These are phyloP conservation scores for Chloropsis hardwickii DNA, from an alignment of 2,113 vertebrate genomes.

Conservation along the genomic window DNA sequence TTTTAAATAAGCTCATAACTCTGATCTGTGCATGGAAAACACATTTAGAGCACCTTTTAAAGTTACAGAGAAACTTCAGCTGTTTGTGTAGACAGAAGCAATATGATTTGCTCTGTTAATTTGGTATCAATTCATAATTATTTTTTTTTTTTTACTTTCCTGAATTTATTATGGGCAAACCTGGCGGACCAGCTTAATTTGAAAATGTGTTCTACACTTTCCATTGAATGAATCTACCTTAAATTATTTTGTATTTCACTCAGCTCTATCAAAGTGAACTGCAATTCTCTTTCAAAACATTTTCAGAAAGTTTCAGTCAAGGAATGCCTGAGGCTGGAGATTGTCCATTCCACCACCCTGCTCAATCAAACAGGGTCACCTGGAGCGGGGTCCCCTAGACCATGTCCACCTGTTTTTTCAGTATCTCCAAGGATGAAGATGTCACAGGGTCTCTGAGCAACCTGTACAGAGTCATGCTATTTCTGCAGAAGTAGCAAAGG, in stretches of 20 bases:
- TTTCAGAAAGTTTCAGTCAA: not conserved
- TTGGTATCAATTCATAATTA: not conserved
- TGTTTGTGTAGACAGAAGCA: not conserved
- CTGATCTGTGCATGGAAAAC: not conserved
- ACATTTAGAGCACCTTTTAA: not conserved
- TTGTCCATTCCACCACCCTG: not conserved
- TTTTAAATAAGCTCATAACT: not conserved
- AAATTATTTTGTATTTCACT: not conserved
- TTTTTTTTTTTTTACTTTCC: not conserved
- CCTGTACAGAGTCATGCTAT: not conserved
- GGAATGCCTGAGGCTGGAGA: not conserved
- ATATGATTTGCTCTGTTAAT: not conserved
- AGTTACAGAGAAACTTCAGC: not conserved
- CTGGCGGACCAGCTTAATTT: not conserved
- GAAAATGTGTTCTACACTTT: not conserved
- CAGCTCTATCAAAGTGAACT: not conserved
- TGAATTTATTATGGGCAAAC: not conserved
- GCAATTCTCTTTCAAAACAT: not conserved
- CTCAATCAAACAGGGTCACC: not conserved
- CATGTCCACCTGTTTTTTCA: fast-evolving
- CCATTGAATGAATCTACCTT: not conserved
- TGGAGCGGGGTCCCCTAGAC: not conserved
- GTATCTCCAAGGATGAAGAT: not conserved
- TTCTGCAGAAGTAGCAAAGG: not conserved
- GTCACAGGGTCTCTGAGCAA: not conserved